Percentiles rank a stretch among this genome's conserved stretches.
phyloP scores from a whole-genome alignment of 92 coral and sea anemone species.

The Epizoanthus illoricatus region DNA sequence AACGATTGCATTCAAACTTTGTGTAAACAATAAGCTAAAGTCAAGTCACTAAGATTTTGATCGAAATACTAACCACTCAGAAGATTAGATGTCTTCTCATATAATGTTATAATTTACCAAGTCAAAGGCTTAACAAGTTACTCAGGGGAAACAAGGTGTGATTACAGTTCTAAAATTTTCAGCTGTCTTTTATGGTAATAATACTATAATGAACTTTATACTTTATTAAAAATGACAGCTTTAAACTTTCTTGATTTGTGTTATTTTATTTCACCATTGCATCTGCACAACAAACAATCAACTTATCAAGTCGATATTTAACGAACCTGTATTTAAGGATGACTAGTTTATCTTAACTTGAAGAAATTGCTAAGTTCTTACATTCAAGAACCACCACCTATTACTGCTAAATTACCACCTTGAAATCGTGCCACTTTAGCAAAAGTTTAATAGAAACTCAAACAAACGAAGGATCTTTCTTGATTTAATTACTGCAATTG shows the following conservation, averaged over 20 bases:
- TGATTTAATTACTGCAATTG: constrained; percentile 62
- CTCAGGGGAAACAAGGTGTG: neutral
- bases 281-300: constrained; percentile 19
- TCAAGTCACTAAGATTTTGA: neutral
- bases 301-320: constrained; percentile 9
- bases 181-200: constrained; percentile 31
- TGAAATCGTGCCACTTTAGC: constrained; percentile 16
- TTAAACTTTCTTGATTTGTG: constrained; percentile 5
- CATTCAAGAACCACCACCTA: constrained; percentile 1
- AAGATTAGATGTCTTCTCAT: neutral
- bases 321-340: constrained; percentile 1
- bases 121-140: neutral
- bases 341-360: constrained; percentile 34
- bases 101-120: neutral
- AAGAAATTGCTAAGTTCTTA: constrained; percentile 21
- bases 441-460: constrained; percentile 16
- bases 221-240: constrained; percentile 12
- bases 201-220: constrained; percentile 20
- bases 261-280: constrained; percentile 1
- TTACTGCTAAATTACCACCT: constrained; percentile 8
- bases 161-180: neutral
- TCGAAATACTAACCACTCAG: neutral
- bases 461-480: constrained; percentile 43
- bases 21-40: constrained; percentile 10
- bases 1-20: neutral